Conservation (phyloP, 1,140 invertebrate genomes). For the Ylistrum balloti region DNA sequence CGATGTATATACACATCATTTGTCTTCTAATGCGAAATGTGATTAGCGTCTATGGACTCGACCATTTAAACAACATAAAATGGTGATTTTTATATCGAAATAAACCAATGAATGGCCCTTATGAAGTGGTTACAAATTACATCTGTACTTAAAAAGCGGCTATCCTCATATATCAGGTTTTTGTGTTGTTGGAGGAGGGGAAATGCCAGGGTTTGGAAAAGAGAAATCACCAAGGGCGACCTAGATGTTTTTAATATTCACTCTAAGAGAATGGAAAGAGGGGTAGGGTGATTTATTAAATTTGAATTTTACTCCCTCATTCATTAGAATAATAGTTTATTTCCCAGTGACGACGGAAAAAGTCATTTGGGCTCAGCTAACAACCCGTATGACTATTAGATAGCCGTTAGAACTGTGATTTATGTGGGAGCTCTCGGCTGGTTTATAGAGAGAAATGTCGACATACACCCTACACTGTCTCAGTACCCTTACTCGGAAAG, state of each 20-base stretch:
- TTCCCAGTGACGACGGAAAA: slow-evolving; percentile 37
- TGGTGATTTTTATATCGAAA: slow-evolving; percentile 40
- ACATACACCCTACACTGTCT: neutral
- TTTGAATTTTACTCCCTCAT: slow-evolving; percentile 39
- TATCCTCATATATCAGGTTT: slow-evolving; percentile 18
- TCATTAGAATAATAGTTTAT: slow-evolving; percentile 36
- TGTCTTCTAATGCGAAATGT: slow-evolving; percentile 17
- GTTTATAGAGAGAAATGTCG: slow-evolving; percentile 34
- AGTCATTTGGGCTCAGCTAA: slow-evolving; percentile 37
- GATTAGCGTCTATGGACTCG: neutral
- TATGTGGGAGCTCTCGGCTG: slow-evolving; percentile 36
- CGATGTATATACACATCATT: slow-evolving; percentile 17
- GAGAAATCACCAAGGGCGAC: slow-evolving; percentile 37
- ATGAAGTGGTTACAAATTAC: slow-evolving; percentile 39
- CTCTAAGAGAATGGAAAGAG: slow-evolving; percentile 38
- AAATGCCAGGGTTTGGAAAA: slow-evolving; percentile 25
- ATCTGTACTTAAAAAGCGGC: slow-evolving; percentile 26
- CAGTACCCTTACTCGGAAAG: neutral
- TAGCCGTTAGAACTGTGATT: slow-evolving; percentile 25
- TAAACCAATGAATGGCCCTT: slow-evolving; percentile 38
- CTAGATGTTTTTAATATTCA: slow-evolving; percentile 40
- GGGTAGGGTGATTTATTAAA: slow-evolving; percentile 31
- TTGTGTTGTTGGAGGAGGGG: neutral
- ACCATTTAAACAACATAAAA: slow-evolving; percentile 40
- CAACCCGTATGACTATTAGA: slow-evolving; percentile 38